Base-by-base conservation (phyloP, 2,797 vertebrate species). In the Channa striata region DNA sequence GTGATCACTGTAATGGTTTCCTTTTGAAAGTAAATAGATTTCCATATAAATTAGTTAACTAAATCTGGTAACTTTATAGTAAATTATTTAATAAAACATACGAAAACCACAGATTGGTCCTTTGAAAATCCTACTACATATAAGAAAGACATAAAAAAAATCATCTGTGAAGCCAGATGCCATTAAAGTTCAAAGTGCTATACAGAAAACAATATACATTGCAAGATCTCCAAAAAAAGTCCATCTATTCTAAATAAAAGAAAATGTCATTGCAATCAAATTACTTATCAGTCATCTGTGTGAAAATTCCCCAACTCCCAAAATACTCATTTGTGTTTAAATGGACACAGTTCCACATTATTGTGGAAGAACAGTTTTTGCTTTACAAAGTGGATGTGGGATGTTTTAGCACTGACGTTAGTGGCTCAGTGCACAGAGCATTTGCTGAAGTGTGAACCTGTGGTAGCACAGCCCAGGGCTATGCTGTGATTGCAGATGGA, bases 101-200 rank as follows among this genome's bases (percentile, higher is more conserved):
- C 34, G 30, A 51, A 17, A 83, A 64, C 49, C 64, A 37, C 23
- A 37, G 47, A 63, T 48, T 60, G 62, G 59, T 80, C 19, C 59
- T 65, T 74, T 66, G 46, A 71, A 72, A 57, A 52, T 59, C 37
- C n/a, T 16, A 54, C 47, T 23, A 74, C 49, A 68, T 25, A 43
- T 30, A 59, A 70, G 16, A 68, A 60, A 74, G 42, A 65, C 36
- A 40, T 54, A 43, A 62, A 64, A 68, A 14, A 59, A 79, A 71
- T 79, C 52, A 87, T 54, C 63, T 80, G 83, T 81, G 70, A 89
- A 59, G 74, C 80, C 48, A 81, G 81, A 78, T n/a, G n/a, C 52
- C 71, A 74, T 73, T 64, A 74, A 74, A 76, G 72, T 76, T 87
- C 81, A 91, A 93, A 91, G 91, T 93, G 91, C 90, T 92, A 82